Evolutionary conservation across 1,140 invertebrate species (phyloP).

Genomic region (Drosophila kepulauana): DNA sequence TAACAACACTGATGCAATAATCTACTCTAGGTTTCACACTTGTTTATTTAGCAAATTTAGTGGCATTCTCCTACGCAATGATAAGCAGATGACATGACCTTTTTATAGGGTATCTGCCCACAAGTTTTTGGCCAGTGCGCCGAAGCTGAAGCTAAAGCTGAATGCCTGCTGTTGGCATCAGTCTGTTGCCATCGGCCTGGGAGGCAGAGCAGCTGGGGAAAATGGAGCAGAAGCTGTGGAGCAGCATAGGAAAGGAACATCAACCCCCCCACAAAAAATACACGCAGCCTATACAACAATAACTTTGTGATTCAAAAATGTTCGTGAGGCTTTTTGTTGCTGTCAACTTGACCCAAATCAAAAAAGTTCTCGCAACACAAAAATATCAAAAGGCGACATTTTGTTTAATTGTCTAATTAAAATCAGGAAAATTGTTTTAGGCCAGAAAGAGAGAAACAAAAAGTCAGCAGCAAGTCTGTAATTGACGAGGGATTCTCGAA

Average conservation of each 20-base stretch:
- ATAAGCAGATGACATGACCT: background rate
- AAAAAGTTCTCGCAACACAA: background rate
- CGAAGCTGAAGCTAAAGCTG: conserved; percentile 41
- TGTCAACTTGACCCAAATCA: conserved; percentile 70
- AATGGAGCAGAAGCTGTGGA: background rate
- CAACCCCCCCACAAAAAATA: background rate
- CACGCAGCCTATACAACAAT: background rate
- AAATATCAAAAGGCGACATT: conserved; percentile 34
- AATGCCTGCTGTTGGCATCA: background rate
- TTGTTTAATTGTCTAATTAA: conserved; percentile 49
- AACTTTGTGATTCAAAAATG: conserved; percentile 9
- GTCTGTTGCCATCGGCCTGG: background rate
- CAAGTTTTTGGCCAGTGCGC: conserved; percentile 37
- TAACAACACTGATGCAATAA: too few species aligned
- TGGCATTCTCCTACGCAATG: background rate
- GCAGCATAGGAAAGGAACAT: background rate
- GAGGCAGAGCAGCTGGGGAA: background rate
- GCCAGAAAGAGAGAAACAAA: background rate
- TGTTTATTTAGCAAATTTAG: too few species aligned
- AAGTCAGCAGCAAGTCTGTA: conserved; percentile 10
- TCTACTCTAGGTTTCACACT: too few species aligned
- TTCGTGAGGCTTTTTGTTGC: conserved; percentile 16
- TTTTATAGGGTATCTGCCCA: background rate
- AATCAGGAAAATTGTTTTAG: conserved; percentile 15
- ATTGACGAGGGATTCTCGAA: conserved; percentile 21